Evolutionary conservation across 2,797 vertebrate genomes (phyloP), one percentile per base, ranked within the genome.

Genomic region (Paedocypris micromegethes): DNA sequence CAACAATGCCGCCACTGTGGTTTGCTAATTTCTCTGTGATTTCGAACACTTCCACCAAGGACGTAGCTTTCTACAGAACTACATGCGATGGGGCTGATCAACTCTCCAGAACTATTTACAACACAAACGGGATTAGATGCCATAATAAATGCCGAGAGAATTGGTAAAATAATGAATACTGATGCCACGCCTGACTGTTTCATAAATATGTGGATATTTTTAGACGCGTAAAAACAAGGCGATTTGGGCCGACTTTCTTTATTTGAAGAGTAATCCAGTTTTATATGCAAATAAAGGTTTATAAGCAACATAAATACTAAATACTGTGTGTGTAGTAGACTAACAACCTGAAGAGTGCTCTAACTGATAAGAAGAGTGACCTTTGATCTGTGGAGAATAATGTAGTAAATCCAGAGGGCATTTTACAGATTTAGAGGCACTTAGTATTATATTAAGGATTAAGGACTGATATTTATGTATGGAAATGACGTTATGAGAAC

Each of bases 1-100:
- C 78, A 83, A 72, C 52, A 90, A 89, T 88, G 77, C 81, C 56
- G 2, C 46, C 80, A 82, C 82, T 90, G 86, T 90, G 77, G 77
- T 62, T 74, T 75, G 80, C 83, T 84, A 86, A 85, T 82, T 79
- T 81, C 83, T 80, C 81, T 74, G 74, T 83, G 75, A 75, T 82
- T 83, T 79, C 80, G 73, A 86, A 79, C 79, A 77, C 75, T 57
- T 78, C 53, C 66, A 90, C 86, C 88, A 87, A 82, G 72, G 85
- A 56, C 8, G 71, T 23, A 23, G 23, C 84, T 73, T 85, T 88
- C 72, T 81, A 64, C 63, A 63, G 70, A 78, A 67, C 81, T 23
- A 23, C 23, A 79, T 77, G 74, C 66, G 65, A 70, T 65, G 66
- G 69, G 77, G 73, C 81, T 74, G 77, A 84, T 82, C 76, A 79